Conservation (phyloP, 2,113 vertebrate species). For the Hippolais icterina region DNA sequence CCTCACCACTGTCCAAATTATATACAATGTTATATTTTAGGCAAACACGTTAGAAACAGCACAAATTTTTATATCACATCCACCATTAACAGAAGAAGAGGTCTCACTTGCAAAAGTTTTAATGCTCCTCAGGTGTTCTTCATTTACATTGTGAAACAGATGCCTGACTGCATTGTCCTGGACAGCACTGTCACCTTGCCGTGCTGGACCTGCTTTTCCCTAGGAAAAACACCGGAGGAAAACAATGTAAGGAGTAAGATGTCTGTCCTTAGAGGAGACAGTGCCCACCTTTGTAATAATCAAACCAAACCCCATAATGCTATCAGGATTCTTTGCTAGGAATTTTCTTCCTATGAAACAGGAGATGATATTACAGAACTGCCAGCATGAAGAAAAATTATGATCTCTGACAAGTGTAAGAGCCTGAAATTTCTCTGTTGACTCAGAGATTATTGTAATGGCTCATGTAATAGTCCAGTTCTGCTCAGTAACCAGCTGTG, state of each 20-base stretch:
- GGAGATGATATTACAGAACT: not conserved
- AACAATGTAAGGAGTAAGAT: not conserved
- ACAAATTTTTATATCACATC: not conserved
- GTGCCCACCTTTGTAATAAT: not conserved
- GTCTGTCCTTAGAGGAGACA: not conserved
- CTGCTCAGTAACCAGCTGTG: not conserved
- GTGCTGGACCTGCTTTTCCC: constrained; percentile 77
- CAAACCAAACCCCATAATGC: not conserved
- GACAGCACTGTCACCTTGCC: constrained; percentile 69
- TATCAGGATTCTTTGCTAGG: not conserved
- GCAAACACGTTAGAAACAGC: not conserved
- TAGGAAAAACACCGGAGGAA: not conserved
- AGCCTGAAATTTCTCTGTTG: not conserved
- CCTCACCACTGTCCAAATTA: not conserved
- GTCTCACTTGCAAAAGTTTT: constrained; percentile 78
- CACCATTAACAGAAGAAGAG: not conserved
- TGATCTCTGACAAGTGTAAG: not conserved
- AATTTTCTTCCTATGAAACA: not conserved
- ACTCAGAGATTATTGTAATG: not conserved
- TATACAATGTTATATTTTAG: not conserved
- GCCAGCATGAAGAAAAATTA: not conserved
- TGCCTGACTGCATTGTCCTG: constrained; percentile 71
- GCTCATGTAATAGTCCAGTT: not conserved
- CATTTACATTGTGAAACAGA: constrained; percentile 77
- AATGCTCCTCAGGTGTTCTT: constrained; percentile 73